Percentiles rank a stretch among this genome's conserved stretches.
Conservation (phyloP, 1,140 invertebrate genomes). For the Stegodyphus dumicola region DNA sequence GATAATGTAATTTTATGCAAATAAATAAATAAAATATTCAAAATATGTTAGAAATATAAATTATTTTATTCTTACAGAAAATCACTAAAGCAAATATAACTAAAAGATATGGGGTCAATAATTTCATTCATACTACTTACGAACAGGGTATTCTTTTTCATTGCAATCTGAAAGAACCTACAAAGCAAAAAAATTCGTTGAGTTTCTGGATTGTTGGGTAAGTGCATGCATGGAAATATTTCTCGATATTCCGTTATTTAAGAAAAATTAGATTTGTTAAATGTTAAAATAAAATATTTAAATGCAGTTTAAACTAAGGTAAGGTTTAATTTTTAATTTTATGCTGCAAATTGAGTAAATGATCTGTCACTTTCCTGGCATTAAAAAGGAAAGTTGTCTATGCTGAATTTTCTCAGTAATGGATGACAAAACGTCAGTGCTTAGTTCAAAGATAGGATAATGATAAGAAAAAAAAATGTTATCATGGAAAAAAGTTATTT, state of each 20-base stretch:
- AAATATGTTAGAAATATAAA: background rate
- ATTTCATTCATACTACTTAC: conserved; percentile 63
- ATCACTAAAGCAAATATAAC: conserved; percentile 51
- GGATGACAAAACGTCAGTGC: no score
- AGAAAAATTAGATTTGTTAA: no score
- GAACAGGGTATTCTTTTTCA: conserved; percentile 68
- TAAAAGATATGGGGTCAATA: conserved; percentile 62
- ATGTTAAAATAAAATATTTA: no score
- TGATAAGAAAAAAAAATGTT: no score
- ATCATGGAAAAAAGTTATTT: no score
- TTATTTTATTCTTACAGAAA: conserved; percentile 59
- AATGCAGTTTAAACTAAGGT: background rate
- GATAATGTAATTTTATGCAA: background rate
- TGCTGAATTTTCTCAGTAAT: no score
- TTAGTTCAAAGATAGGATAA: no score
- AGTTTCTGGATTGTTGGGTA: conserved; percentile 69
- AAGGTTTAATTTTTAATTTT: background rate
- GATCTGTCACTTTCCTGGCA: background rate
- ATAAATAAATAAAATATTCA: background rate
- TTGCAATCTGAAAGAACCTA: conserved; percentile 59
- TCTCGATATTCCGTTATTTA: no score
- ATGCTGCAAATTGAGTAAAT: background rate
- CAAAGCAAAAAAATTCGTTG: conserved; percentile 63
- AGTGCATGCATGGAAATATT: conserved; percentile 19
- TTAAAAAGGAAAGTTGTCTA: background rate